Conservation (phyloP, 2,113 vertebrate genomes). For the Salvelinus sp. region DNA sequence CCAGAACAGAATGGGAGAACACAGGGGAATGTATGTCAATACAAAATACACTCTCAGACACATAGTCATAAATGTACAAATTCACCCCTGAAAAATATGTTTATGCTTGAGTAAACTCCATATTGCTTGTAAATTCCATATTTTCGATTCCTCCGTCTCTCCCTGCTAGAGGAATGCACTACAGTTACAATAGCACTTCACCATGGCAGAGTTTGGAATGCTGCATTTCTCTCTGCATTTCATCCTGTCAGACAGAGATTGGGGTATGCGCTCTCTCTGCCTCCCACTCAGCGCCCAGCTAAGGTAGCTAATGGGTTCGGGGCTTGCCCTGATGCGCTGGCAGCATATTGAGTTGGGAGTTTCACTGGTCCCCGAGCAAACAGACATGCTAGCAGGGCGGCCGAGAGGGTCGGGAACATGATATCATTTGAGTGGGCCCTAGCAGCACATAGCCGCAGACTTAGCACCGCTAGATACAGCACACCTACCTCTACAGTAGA, state of each 20-base stretch:
- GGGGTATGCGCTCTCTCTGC: slow-evolving; percentile 44
- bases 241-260: slow-evolving; percentile 22
- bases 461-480: not conserved
- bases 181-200: not conserved
- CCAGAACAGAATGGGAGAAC: not conserved
- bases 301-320: slow-evolving; percentile 72
- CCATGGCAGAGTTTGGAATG: not conserved
- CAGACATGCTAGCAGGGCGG: slow-evolving; percentile 50
- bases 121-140: too few relatives aligned
- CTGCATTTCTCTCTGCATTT: not conserved
- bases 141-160: not conserved
- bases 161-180: not conserved
- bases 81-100: not conserved
- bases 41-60: not conserved
- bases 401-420: slow-evolving; percentile 66
- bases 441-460: slow-evolving; percentile 36
- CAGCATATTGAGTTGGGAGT: slow-evolving; percentile 76
- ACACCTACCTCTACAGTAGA: not conserved
- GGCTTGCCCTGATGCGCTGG: slow-evolving; percentile 66
- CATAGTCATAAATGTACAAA: not conserved
- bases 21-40: not conserved
- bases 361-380: slow-evolving; percentile 70
- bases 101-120: not conserved
- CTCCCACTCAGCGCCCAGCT: slow-evolving; percentile 51
- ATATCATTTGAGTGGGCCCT: slow-evolving; percentile 57